These are phyloP conservation scores for Ibidorhyncha struthersii DNA, from an alignment of 2,113 vertebrate species.

Conservation along the genomic window DNA sequence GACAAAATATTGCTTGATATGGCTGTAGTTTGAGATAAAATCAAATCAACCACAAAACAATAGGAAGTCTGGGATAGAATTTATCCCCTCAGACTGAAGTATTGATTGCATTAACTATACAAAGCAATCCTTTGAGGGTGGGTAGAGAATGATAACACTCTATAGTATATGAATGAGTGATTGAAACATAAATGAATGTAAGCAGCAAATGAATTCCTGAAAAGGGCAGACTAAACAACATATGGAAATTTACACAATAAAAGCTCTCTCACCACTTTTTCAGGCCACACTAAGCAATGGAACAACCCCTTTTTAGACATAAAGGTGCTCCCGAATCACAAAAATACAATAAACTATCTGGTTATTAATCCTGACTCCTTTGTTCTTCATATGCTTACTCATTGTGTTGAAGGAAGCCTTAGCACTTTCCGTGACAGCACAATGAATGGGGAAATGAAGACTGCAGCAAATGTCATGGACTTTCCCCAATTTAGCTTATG, in stretches of 20 bases:
- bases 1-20: conserved; percentile 40
- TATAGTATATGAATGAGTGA: conserved; percentile 11
- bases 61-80: conserved; percentile 1
- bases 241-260: conserved; percentile 28
- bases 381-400: conserved; percentile 1
- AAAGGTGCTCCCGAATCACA: background rate
- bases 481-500: background rate
- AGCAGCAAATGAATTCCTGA: conserved; percentile 54
- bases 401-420: background rate
- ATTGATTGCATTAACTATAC: conserved; percentile 32
- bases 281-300: background rate
- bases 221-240: conserved; percentile 42
- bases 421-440: background rate
- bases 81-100: conserved; percentile 35
- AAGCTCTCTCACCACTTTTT: conserved; percentile 11
- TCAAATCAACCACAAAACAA: conserved; percentile 50
- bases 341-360: background rate
- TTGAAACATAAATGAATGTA: conserved; percentile 31
- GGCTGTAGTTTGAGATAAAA: conserved; percentile 40
- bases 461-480: background rate
- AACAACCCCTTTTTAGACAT: conserved; percentile 2
- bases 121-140: background rate
- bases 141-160: background rate
- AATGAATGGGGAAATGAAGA: background rate
- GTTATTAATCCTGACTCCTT: conserved; percentile 1